Conservation (phyloP, 92 coral and sea anemone genomes). For the Diadumene lineata region DNA sequence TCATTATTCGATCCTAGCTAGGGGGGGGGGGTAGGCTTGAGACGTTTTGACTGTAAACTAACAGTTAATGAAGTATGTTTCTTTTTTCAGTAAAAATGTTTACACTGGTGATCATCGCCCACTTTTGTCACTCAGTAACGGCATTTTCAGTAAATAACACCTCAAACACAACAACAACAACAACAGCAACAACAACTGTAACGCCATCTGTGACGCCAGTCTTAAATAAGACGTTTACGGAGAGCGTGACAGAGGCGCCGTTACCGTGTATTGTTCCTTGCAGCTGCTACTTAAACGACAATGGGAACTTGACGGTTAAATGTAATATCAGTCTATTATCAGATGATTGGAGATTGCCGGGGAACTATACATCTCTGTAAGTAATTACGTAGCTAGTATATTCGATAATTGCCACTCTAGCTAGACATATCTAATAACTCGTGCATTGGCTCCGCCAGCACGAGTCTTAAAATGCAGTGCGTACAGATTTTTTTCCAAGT, state of each 20-base stretch:
- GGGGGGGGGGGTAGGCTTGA: no score
- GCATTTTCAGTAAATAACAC: not conserved
- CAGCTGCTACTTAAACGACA: constrained; percentile 3
- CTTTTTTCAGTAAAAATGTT: not conserved
- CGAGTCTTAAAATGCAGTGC: no score
- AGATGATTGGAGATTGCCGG: not conserved
- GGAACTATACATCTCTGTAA: constrained; percentile 2
- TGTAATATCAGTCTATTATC: constrained; percentile 6
- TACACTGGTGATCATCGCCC: not conserved
- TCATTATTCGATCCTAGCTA: no score
- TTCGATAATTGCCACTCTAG: no score
- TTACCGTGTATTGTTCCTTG: not conserved
- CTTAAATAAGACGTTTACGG: not conserved
- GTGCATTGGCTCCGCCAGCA: no score
- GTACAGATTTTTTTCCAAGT: no score
- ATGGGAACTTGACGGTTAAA: not conserved
- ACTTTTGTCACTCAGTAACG: not conserved
- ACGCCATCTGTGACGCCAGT: not conserved
- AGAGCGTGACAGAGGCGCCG: constrained; percentile 1
- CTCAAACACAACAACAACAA: not conserved
- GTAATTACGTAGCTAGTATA: not conserved
- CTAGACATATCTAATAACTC: no score
- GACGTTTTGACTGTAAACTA: no score
- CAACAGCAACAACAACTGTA: not conserved
- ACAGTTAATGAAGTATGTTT: no score